These are phyloP conservation scores for Anarsia innoxiella DNA, from an alignment of 2,888 invertebrate genomes.

Conservation along the genomic window DNA sequence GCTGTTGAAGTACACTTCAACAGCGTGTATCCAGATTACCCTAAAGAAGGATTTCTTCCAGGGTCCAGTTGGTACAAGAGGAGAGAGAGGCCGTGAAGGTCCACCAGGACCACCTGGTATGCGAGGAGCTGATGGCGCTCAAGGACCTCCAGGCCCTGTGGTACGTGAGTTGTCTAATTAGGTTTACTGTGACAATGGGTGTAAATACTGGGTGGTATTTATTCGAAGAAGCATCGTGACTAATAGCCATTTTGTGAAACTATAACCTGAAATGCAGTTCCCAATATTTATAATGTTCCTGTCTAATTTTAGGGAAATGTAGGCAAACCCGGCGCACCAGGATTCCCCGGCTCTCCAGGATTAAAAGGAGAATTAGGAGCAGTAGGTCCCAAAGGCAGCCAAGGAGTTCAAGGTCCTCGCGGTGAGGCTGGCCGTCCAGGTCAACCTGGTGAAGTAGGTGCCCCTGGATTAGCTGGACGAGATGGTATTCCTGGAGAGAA, in stretches of 20 bases:
- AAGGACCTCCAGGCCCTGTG: conserved; percentile 84
- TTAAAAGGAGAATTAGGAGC: conserved; percentile 86
- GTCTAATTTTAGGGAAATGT: conserved; percentile 76
- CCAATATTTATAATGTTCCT: conserved; percentile 1
- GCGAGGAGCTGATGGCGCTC: conserved; percentile 85
- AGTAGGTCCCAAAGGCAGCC: conserved; percentile 85
- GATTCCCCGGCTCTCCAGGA: conserved; percentile 88
- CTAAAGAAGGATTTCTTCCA: no score
- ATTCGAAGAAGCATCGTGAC: no score
- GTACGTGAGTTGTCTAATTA: no score
- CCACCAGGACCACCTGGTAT: conserved; percentile 85
- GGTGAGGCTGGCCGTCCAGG: conserved; percentile 89
- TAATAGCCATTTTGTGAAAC: no score
- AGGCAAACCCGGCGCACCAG: conserved; percentile 89
- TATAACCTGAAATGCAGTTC: no score
- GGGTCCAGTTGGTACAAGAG: conserved; percentile 87
- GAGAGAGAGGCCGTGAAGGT: conserved; percentile 90
- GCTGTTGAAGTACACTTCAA: no score
- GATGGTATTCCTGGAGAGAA: conserved; percentile 89
- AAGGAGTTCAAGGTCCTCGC: conserved; percentile 86
- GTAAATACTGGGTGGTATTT: no score
- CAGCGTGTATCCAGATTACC: no score
- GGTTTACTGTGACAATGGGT: no score
- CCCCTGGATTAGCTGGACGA: conserved; percentile 83
- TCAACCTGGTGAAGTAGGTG: conserved; percentile 83